A percentile compares a stretch with the other conserved stretches of the same genome.
Conservation (phyloP, 35 echinoderm and acorn worm genomes). For the Amphiura filiformis region DNA sequence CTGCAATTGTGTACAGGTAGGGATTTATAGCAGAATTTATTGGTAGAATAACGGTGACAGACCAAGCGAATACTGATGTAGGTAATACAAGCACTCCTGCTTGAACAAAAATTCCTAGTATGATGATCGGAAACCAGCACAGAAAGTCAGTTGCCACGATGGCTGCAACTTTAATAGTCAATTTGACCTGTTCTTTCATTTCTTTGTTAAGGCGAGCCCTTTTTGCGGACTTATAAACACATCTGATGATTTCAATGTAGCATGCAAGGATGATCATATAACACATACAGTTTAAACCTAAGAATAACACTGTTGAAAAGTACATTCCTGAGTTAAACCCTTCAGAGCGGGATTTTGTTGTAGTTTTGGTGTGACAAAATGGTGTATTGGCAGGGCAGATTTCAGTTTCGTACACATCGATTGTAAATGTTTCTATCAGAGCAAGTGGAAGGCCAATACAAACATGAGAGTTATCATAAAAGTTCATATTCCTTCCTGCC, state of each 20-base stretch:
- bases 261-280: neutral
- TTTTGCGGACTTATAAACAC: neutral
- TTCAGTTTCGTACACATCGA: neutral
- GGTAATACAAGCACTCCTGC: neutral
- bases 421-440: neutral
- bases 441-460: neutral
- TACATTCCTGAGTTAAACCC: neutral
- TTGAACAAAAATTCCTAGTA: neutral
- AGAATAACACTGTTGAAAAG: neutral
- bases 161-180: neutral
- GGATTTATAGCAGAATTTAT: neutral
- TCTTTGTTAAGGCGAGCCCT: neutral
- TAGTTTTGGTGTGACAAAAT: constrained; percentile 8
- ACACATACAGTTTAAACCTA: neutral
- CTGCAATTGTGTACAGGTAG: neutral
- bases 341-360: neutral
- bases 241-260: neutral
- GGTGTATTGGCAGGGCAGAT: neutral
- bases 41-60: neutral
- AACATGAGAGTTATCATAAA: neutral
- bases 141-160: neutral
- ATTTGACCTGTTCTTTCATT: constrained; percentile 4
- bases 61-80: neutral
- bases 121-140: constrained; percentile 3
- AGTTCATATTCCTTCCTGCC: neutral